Evolutionary conservation across 2,888 invertebrate species (phyloP).

Genomic region (Aricia artaxerxes): DNA sequence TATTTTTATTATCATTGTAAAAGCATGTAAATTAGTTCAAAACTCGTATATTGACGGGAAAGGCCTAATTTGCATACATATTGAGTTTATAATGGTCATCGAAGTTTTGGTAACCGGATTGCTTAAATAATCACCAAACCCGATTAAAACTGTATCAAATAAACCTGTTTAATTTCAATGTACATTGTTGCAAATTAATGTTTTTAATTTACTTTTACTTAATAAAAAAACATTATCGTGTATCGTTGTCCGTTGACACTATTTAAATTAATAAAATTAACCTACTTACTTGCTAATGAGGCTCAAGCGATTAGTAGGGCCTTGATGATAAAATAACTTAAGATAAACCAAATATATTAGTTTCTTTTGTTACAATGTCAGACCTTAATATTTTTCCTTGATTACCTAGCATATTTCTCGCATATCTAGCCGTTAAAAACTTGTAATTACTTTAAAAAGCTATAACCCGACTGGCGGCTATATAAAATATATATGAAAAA

Average conservation of each 20-base stretch:
- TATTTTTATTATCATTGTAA: not conserved
- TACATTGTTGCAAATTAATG: conserved; percentile 2
- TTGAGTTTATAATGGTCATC: conserved; percentile 3
- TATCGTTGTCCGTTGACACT: not conserved
- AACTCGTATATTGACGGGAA: not conserved
- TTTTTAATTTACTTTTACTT: not conserved
- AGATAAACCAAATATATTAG: not conserved
- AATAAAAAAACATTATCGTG: not conserved
- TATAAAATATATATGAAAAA: no score
- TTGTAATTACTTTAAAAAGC: no score
- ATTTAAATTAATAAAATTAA: not conserved
- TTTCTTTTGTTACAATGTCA: not conserved
- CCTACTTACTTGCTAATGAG: not conserved
- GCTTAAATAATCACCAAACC: conserved; percentile 4
- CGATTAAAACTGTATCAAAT: conserved; percentile 4
- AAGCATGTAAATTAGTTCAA: not conserved
- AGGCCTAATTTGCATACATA: not conserved
- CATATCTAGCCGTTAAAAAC: no score
- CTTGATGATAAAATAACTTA: conserved; percentile 3
- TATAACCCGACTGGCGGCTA: no score
- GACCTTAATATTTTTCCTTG: not conserved
- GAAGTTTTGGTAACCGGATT: not conserved
- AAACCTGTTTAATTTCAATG: not conserved
- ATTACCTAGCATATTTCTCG: not conserved
- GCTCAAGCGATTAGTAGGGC: not conserved